Evolutionary conservation across 2,797 vertebrate genomes (phyloP).

Genomic region (Australoheros facetus): DNA sequence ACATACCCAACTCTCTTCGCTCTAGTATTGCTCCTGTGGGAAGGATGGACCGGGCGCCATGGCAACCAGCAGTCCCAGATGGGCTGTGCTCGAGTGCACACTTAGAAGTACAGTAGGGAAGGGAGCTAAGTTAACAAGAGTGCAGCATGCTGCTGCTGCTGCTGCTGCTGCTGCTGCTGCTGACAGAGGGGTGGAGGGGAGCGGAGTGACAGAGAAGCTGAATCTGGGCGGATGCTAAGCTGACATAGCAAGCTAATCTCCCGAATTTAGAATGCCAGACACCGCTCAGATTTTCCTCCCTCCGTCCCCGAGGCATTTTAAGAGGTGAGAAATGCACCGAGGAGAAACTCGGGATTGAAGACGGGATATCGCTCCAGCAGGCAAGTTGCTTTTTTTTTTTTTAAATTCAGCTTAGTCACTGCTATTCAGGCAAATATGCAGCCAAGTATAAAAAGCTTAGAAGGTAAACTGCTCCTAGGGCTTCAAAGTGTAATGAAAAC

Average conservation of each 20-base stretch:
- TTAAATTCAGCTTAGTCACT: constrained; percentile 59
- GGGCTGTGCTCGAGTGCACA: constrained; percentile 61
- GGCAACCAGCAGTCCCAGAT: constrained; percentile 71
- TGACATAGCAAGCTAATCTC: constrained; percentile 70
- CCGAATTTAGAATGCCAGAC: constrained; percentile 59
- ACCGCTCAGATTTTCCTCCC: constrained; percentile 36
- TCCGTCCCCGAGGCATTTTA: constrained; percentile 42
- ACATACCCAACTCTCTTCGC: constrained; percentile 42
- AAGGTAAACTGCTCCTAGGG: not conserved
- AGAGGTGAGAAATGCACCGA: constrained; percentile 50
- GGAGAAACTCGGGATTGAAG: constrained; percentile 45
- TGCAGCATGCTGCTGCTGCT: constrained; percentile 23
- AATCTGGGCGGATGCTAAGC: constrained; percentile 63
- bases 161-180: constrained; percentile 41
- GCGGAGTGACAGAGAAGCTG: constrained; percentile 49
- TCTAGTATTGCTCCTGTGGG: constrained; percentile 59
- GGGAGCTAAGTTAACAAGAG: constrained; percentile 51
- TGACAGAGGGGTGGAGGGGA: constrained; percentile 43
- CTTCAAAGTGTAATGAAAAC: not conserved
- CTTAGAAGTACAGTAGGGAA: constrained; percentile 66
- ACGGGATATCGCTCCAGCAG: constrained; percentile 46
- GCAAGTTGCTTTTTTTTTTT: constrained; percentile 21
- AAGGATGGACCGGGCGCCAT: constrained; percentile 67
- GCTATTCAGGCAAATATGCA: constrained; percentile 25
- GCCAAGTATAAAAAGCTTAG: constrained; percentile 14